A percentile compares a stretch with the other conserved stretches of the same genome.
Evolutionary conservation across 2,797 vertebrate species (phyloP).

Genomic region (Eulemur coronatus): DNA sequence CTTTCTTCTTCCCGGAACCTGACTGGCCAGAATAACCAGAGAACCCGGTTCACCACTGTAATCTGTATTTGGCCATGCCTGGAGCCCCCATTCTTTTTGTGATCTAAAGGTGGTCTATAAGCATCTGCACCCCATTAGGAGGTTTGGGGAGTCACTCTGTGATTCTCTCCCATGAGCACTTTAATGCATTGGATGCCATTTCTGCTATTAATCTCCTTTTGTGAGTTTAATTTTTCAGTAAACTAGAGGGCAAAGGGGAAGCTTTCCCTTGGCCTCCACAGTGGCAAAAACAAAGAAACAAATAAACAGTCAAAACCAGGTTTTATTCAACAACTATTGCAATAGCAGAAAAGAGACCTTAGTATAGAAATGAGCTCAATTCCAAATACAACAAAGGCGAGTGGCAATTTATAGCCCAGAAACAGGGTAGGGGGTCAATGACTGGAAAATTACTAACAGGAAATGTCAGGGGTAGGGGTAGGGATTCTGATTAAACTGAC

Average conservation of each 20-base stretch:
- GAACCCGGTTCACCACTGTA: too few relatives aligned
- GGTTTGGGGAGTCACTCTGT: too few relatives aligned
- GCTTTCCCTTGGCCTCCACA: background rate
- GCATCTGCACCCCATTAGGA: too few relatives aligned
- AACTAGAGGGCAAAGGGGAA: background rate
- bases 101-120: too few relatives aligned
- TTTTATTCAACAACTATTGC: background rate
- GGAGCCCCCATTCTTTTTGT: too few relatives aligned
- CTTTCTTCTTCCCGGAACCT: too few relatives aligned
- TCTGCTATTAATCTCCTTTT: too few relatives aligned
- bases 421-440: background rate
- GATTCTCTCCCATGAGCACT: too few relatives aligned
- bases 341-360: background rate
- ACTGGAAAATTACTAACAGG: background rate
- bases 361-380: background rate
- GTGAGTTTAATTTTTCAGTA: background rate
- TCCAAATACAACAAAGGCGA: background rate
- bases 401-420: background rate
- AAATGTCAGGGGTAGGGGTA: background rate
- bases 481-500: background rate
- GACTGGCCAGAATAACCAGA: too few relatives aligned
- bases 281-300: background rate
- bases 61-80: too few relatives aligned
- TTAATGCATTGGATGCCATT: too few relatives aligned
- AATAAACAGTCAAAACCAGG: background rate